Evolutionary conservation across 1,140 invertebrate genomes (phyloP).

Genomic region (Calephelis virginiensis): DNA sequence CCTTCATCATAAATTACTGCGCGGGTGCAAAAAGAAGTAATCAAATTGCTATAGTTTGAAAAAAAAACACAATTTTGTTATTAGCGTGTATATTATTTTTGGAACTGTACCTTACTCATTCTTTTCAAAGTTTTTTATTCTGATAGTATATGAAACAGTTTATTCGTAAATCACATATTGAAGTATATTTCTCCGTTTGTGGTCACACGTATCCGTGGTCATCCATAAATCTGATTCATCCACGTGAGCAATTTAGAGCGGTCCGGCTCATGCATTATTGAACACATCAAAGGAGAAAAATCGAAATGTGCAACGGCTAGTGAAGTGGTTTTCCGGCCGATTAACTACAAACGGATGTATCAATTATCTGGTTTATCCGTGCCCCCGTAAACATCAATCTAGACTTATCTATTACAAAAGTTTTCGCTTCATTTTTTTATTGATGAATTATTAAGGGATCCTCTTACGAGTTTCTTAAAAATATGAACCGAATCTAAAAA

Average conservation of each 20-base stretch:
- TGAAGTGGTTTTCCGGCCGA: constrained; percentile 70
- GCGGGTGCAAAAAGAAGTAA: too few relatives aligned
- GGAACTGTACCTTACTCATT: too few relatives aligned
- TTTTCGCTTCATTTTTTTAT: background rate
- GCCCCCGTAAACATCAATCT: constrained; percentile 28
- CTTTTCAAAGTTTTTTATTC: too few relatives aligned
- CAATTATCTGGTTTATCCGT: constrained; percentile 59
- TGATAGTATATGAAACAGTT: too few relatives aligned
- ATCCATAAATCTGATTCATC: constrained; percentile 37
- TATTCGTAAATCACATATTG: too few relatives aligned
- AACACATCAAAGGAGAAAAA: constrained; percentile 78
- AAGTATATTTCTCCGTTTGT: constrained; percentile 27
- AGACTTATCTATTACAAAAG: constrained; percentile 13
- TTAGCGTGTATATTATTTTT: too few relatives aligned
- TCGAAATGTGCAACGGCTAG: constrained; percentile 71
- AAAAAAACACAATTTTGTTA: too few relatives aligned
- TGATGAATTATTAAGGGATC: too few relatives aligned
- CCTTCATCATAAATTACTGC: too few relatives aligned
- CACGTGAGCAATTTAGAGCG: constrained; percentile 43
- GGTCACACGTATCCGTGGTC: constrained; percentile 32
- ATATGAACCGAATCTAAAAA: too few relatives aligned
- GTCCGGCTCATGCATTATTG: constrained; percentile 70
- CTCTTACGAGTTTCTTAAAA: too few relatives aligned
- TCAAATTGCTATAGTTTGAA: too few relatives aligned
- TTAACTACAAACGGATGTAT: constrained; percentile 61